Evolutionary conservation across 2,888 invertebrate genomes (phyloP), one percentile per base, ranked within the genome.

Genomic region (Sphaerophoria taeniata): DNA sequence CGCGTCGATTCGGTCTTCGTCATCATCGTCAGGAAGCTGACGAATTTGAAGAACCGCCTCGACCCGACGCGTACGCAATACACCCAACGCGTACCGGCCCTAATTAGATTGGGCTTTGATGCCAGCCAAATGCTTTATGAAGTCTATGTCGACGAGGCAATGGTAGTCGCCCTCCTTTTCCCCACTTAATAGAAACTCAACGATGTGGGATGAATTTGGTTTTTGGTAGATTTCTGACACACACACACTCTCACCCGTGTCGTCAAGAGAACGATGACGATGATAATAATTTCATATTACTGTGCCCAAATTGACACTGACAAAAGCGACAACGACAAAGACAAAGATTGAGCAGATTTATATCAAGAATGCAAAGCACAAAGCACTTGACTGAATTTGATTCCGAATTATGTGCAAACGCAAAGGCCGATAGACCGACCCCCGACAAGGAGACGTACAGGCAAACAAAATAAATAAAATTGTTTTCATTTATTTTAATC

Each of bases 61-160:
- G 31, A 24, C 24, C n/a, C 12, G 31, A 51, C 39, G 55, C 34
- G 34, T 67, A 60, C 58, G 60, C 71, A 81, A 70, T 39, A 67
- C 51, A 53, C 60, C 55, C 65, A 12, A 43, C 69, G 65, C 61
- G 45, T 61, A 74, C 34, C 51, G 70, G 49, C 45, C 60, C 51
- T 75, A 76, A 84, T 84, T 80, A 80, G 84, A 75, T 84, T 84
- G 79, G 56, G 43, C 75, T 80, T 75, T 69, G 71, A 80, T 84
- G 75, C 47, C 49, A 67, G 45, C 47, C 47, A 72, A 79, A 84
- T 80, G 60, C 67, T 65, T 72, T 67, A 73, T 78, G 60, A 51
- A 33, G 75, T 58, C 65, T 63, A 49, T 71, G 71, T 55, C 36
- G 63, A 51, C 24, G 36, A 65, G 65, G 55, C 34, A 34, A 56